These are phyloP conservation scores for Panthera leo DNA, from an alignment of 2,113 vertebrate species.

Conservation along the genomic window DNA sequence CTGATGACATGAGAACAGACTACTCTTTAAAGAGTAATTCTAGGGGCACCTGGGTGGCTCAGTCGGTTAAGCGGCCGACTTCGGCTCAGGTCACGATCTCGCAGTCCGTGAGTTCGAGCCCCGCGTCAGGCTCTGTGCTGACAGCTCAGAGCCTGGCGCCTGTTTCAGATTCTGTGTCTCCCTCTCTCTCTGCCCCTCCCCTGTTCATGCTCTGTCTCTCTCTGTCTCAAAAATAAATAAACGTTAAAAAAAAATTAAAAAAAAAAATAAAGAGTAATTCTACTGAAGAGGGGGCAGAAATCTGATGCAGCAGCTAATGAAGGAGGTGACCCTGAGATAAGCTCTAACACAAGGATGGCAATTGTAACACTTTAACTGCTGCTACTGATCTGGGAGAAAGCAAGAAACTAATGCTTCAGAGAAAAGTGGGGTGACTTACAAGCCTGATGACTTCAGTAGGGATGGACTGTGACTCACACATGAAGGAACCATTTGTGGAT, in stretches of 20 bases:
- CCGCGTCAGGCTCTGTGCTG: too few species aligned
- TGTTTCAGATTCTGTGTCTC: too few species aligned
- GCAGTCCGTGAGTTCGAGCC: too few species aligned
- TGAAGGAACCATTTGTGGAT: not conserved
- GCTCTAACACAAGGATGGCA: not conserved
- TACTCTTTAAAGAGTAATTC: not conserved
- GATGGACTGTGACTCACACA: too few species aligned
- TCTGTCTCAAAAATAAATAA: too few species aligned
- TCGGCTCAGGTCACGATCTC: too few species aligned
- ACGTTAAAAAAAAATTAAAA: too few species aligned
- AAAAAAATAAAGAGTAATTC: not conserved
- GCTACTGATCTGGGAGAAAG: not conserved
- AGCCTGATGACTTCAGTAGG: not conserved
- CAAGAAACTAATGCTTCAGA: not conserved
- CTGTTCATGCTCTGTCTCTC: too few species aligned
- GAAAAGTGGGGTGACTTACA: not conserved
- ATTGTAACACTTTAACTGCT: not conserved
- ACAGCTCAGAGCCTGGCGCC: too few species aligned
- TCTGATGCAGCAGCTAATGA: not conserved
- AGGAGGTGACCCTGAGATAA: not conserved
- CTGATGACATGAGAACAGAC: not conserved
- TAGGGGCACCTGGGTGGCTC: not conserved
- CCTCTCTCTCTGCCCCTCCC: too few species aligned
- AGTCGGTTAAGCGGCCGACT: too few species aligned
- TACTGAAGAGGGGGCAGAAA: not conserved